Base-by-base conservation (phyloP, 2,113 vertebrate genomes). In the Diadophis punctatus region DNA sequence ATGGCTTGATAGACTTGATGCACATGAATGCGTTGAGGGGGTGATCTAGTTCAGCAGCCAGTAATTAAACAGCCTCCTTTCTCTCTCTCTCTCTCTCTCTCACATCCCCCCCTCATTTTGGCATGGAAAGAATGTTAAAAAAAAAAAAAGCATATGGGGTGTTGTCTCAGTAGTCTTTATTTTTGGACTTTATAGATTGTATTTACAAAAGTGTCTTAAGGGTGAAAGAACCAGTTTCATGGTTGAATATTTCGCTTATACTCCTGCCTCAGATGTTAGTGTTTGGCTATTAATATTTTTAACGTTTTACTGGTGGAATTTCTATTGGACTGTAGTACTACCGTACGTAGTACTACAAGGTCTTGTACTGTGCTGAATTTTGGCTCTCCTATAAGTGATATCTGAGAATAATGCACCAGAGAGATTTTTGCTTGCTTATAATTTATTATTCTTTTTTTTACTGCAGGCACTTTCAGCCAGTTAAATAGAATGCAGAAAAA, bases 1-100 rank as follows among this genome's bases (percentile, higher is more conserved):
- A 98, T 97, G 97, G 97, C 97, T 98, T 98, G 98, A 98, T 98
- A 98, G 97, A 98, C 97, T 58, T 98, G 97, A 97, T 98, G 97
- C 98, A 98, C 97, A 97, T 98, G 97, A 98, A 97, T 97, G 97
- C 97, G 97, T 98, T 96, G 96, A 97, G 96, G 96, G 97, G 96
- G 96, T 97, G 96, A 97, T 97, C 97, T 97, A 89, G 97, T 98
- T 97, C 97, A 97, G 96, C 97, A 97, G 96, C 95, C 97, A 94
- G 96, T 97, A 98, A 98, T 98, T 97, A 97, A 97, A 97, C 93
- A 95, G 87, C 93, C 95, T 94, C 86, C 39, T 85, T 63, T 1
- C 43, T 30, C 10, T n/a, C 58, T 63, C 58, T 63, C 27, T 55
- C 34, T 87, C 93, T 91, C 68, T 68, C 60, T n/a, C 27, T 9